Conservation (phyloP, 23 tunicate genomes). For the Styela plicata region DNA sequence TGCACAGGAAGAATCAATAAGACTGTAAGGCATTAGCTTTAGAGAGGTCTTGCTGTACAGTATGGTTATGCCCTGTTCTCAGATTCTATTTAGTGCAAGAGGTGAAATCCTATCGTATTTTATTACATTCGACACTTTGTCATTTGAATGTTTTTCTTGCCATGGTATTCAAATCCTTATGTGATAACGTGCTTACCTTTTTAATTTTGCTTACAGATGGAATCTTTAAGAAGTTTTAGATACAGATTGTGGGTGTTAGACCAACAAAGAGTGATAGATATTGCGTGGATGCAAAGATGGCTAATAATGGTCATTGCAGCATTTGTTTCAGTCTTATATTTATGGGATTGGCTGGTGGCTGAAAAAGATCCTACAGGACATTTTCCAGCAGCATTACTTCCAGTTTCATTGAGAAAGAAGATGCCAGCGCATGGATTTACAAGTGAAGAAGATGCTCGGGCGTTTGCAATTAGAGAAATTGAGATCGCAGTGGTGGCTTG, state of each 20-base stretch:
- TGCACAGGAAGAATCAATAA: too few species aligned
- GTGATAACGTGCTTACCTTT: too few species aligned
- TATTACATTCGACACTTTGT: too few species aligned
- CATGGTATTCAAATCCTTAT: too few species aligned
- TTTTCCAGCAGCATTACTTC: conserved; percentile 26
- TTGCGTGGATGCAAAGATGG: conserved; percentile 49
- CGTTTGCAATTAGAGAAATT: conserved; percentile 42
- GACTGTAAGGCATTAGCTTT: too few species aligned
- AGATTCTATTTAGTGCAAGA: too few species aligned
- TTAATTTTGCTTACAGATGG: conserved; percentile 8
- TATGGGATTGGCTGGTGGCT: conserved; percentile 45
- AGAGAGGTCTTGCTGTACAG: too few species aligned
- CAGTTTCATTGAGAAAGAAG: conserved; percentile 4
- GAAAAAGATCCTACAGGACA: conserved; percentile 22
- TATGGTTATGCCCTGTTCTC: too few species aligned
- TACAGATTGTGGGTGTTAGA: conserved; percentile 38
- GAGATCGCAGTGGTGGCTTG: conserved; percentile 58
- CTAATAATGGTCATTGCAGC: conserved; percentile 19
- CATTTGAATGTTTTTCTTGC: too few species aligned
- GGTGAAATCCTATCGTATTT: too few species aligned
- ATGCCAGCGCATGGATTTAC: conserved; percentile 14
- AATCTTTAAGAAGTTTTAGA: conserved; percentile 6
- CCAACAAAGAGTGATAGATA: conserved; percentile 35
- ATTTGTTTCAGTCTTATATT: conserved; percentile 24
- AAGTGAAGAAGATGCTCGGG: conserved; percentile 38